These are phyloP conservation scores for Oreotragus oreotragus DNA, from an alignment of 2,113 vertebrate genomes.

Conservation along the genomic window DNA sequence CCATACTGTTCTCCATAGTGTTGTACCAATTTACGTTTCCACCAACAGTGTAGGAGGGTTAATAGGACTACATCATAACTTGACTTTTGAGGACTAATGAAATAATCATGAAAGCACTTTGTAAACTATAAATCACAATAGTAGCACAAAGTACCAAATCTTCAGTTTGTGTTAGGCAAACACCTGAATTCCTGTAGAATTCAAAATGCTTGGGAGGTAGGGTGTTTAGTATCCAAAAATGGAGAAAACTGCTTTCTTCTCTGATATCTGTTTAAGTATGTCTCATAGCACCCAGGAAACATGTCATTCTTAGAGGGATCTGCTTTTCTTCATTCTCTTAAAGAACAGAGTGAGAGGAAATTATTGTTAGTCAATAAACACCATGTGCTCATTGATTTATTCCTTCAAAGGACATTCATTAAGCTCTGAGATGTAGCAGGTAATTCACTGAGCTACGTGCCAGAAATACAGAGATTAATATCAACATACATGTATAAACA, in stretches of 20 bases:
- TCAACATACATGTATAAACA: not conserved
- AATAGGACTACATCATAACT: not conserved
- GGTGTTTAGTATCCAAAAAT: not conserved
- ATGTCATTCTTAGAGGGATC: not conserved
- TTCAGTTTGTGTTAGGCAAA: not conserved
- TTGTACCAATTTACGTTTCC: not conserved
- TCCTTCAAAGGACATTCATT: not conserved
- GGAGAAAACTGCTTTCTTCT: not conserved
- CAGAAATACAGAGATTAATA: not conserved
- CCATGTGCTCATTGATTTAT: not conserved
- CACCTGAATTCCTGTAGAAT: not conserved
- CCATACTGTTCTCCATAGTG: not conserved
- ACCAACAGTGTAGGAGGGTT: not conserved
- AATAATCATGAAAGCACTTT: not conserved
- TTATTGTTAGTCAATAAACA: not conserved
- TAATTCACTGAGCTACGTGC: not conserved
- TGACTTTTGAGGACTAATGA: not conserved
- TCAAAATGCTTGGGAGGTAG: not conserved
- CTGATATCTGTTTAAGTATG: not conserved
- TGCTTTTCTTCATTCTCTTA: slow-evolving; percentile 24
- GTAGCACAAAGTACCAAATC: not conserved
- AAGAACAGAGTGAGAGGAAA: slow-evolving; percentile 18
- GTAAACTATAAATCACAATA: not conserved
- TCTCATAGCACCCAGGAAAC: not conserved
- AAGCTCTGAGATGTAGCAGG: not conserved